Evolutionary conservation across 2,888 invertebrate species (phyloP).

Genomic region (Cerceris ruficornis): DNA sequence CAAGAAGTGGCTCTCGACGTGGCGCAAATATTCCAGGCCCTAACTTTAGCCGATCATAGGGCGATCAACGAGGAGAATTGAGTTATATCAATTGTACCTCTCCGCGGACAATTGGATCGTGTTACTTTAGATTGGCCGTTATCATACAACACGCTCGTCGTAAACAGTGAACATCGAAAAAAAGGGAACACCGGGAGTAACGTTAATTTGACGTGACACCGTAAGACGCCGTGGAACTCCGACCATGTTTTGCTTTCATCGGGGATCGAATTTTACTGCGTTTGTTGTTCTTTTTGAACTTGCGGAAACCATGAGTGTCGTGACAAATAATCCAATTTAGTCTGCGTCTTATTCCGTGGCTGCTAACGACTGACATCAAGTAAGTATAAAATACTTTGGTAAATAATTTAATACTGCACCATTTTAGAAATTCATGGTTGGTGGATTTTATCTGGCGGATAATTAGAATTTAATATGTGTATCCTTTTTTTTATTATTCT

Average conservation of each 20-base stretch:
- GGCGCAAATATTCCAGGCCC: not conserved
- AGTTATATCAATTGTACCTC: constrained; percentile 13
- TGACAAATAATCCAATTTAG: too few relatives aligned
- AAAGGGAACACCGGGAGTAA: constrained; percentile 1
- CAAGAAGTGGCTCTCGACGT: not conserved
- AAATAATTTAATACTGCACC: too few relatives aligned
- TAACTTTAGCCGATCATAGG: constrained; percentile 1
- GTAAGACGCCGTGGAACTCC: not conserved
- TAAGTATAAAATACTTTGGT: too few relatives aligned
- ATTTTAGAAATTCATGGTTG: too few relatives aligned
- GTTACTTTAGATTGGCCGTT: constrained; percentile 17
- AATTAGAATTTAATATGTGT: too few relatives aligned
- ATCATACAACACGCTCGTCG: not conserved
- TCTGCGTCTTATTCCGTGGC: too few relatives aligned
- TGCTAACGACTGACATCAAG: too few relatives aligned
- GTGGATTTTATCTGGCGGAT: too few relatives aligned
- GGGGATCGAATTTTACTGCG: not conserved
- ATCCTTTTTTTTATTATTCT: too few relatives aligned
- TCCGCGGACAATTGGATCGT: constrained; percentile 26
- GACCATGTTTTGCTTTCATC: not conserved
- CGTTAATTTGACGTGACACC: constrained; percentile 24
- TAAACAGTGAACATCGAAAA: not conserved
- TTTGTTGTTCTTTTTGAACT: not conserved
- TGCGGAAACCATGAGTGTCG: too few relatives aligned
- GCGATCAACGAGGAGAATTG: constrained; percentile 25